These are phyloP conservation scores for Bagarius yarrelli DNA, from an alignment of 2,113 vertebrate genomes.

Conservation along the genomic window DNA sequence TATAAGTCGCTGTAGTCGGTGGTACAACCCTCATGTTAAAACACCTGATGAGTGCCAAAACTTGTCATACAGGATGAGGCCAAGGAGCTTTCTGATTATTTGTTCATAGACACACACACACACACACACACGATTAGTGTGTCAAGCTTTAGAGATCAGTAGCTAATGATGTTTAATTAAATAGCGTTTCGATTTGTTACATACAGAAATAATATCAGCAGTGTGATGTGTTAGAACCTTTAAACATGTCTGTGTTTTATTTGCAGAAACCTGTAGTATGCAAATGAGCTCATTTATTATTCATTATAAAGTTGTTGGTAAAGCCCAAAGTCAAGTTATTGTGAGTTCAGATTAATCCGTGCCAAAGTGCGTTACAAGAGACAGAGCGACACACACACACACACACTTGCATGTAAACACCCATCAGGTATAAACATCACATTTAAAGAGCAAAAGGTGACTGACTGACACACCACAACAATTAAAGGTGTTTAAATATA, in stretches of 20 bases:
- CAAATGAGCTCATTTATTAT: not conserved
- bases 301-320: not conserved
- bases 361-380: not conserved
- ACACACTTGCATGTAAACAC: not conserved
- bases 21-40: too few species aligned
- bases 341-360: not conserved
- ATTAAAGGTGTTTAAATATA: conserved; percentile 45
- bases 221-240: not conserved
- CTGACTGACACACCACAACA: conserved; percentile 9
- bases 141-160: conserved; percentile 15
- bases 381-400: not conserved
- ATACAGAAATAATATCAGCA: not conserved
- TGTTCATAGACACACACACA: not conserved
- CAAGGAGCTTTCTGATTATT: not conserved
- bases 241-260: not conserved
- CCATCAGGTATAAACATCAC: not conserved
- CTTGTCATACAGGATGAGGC: too few species aligned
- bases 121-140: not conserved
- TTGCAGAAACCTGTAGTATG: not conserved
- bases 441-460: not conserved
- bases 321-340: not conserved
- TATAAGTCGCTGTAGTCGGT: too few species aligned
- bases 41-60: too few species aligned
- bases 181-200: not conserved
- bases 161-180: not conserved